Evolutionary conservation across 2,888 invertebrate species (phyloP).

Genomic region (Thymelicus acteon): DNA sequence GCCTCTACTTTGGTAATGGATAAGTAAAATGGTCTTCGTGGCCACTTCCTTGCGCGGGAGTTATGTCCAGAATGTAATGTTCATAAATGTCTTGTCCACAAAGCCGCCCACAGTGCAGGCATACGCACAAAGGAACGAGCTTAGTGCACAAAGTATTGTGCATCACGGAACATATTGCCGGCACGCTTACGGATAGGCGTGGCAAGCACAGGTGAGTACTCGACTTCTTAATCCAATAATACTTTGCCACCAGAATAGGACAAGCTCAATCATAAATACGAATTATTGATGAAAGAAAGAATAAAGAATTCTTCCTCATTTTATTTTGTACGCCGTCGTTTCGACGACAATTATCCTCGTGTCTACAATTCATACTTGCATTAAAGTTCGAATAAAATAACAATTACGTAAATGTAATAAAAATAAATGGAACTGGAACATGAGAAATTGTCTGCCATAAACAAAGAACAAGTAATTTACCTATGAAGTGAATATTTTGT

Average conservation of each 20-base stretch:
- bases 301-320: too few relatives aligned
- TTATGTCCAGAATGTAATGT: background rate
- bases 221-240: background rate
- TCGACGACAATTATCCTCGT: too few relatives aligned
- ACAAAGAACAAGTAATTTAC: background rate
- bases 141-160: conserved; percentile 56
- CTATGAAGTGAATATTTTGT: background rate
- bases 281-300: background rate
- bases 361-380: too few relatives aligned
- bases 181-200: conserved; percentile 47
- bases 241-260: background rate
- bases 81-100: conserved; percentile 1
- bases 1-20: too few relatives aligned
- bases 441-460: too few relatives aligned
- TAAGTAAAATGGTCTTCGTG: background rate
- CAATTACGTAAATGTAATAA: too few relatives aligned
- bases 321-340: too few relatives aligned
- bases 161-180: conserved; percentile 62
- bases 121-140: conserved; percentile 56
- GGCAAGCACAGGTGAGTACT: conserved; percentile 55
- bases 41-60: background rate
- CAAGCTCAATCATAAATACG: background rate
- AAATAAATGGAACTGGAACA: background rate
- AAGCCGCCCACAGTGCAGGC: conserved; percentile 39
- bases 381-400: too few relatives aligned